Evolutionary conservation across 2,113 vertebrate species (phyloP).

Genomic region (Podarcis cretensis): DNA sequence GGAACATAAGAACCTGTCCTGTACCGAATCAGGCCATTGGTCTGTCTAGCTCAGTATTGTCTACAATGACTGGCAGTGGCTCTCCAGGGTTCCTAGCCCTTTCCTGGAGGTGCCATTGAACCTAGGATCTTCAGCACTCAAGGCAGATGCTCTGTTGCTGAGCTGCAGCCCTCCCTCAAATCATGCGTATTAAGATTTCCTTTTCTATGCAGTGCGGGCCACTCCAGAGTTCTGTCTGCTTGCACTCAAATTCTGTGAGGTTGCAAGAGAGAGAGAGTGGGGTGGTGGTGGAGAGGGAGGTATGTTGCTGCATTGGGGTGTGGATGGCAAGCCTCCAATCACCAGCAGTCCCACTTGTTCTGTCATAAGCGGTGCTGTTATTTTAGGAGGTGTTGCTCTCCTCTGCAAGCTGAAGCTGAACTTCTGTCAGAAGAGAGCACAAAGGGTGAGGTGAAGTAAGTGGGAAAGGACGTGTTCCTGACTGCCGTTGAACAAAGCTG

Average conservation of each 20-base stretch:
- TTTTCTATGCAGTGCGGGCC: background rate
- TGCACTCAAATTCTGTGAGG: background rate
- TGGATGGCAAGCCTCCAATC: conserved; percentile 1
- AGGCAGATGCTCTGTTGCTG: too few species aligned
- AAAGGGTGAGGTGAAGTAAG: background rate
- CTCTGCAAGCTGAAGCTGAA: background rate
- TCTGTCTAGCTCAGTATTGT: too few species aligned
- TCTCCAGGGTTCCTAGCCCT: too few species aligned
- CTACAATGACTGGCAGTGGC: too few species aligned
- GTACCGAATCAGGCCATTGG: too few species aligned
- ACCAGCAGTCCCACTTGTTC: background rate
- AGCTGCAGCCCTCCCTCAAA: too few species aligned
- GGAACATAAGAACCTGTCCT: too few species aligned
- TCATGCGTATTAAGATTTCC: background rate
- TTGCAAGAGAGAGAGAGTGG: too few species aligned
- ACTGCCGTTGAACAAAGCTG: background rate
- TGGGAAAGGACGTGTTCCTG: background rate
- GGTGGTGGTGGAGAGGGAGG: background rate
- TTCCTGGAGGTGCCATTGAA: too few species aligned
- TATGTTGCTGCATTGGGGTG: background rate
- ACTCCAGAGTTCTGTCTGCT: background rate
- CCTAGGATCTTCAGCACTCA: too few species aligned
- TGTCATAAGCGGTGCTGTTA: background rate
- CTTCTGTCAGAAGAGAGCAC: background rate
- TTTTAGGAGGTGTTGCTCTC: background rate